Evolutionary conservation across 2,797 vertebrate species (phyloP).

Genomic region (Mareca strepera): DNA sequence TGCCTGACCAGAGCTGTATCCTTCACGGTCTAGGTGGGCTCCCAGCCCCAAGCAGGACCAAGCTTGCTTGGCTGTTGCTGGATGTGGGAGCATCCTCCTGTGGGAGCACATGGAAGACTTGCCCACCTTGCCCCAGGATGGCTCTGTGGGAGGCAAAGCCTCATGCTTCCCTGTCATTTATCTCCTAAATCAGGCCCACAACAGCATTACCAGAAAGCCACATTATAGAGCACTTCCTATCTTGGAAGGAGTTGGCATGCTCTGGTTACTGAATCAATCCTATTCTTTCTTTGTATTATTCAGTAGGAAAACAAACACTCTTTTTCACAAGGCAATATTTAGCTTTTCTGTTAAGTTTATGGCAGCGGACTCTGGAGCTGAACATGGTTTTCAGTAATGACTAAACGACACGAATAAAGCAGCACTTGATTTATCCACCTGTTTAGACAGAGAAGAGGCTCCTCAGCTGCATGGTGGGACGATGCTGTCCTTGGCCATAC

Average conservation of each 20-base stretch:
- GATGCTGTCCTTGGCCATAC: background rate
- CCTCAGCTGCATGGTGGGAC: constrained; percentile 29
- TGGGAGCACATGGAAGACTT: background rate
- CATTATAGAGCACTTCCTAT: background rate
- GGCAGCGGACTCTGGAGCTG: background rate
- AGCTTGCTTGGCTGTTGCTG: background rate
- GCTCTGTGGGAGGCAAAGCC: background rate
- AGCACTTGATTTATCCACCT: constrained; percentile 24
- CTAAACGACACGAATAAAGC: background rate
- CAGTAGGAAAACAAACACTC: background rate
- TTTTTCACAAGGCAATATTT: background rate
- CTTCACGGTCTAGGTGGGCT: background rate
- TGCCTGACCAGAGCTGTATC: background rate
- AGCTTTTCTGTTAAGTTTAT: background rate
- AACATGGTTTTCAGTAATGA: background rate
- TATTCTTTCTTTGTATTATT: background rate
- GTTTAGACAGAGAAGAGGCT: background rate
- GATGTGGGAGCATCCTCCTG: background rate
- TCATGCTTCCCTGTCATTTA: background rate
- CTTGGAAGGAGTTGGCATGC: background rate
- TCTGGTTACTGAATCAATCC: background rate
- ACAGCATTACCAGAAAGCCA: background rate
- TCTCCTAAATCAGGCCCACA: background rate
- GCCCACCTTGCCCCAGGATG: fast-evolving
- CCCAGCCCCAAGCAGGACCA: background rate